Evolutionary conservation across 2,888 invertebrate genomes (phyloP), one percentile per base, ranked within the genome.

Genomic region (Drosophila lacicola): DNA sequence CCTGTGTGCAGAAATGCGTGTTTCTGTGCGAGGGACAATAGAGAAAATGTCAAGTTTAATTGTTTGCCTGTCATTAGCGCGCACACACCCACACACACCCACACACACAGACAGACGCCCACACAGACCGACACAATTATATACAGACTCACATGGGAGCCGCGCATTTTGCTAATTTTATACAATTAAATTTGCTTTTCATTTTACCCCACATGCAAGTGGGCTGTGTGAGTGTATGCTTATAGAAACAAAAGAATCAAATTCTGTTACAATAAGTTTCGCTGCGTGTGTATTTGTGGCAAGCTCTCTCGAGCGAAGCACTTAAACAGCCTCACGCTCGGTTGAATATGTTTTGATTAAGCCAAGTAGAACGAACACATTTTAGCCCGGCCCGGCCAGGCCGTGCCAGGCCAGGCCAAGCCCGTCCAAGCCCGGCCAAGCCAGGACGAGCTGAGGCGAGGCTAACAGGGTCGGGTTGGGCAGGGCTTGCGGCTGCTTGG

Each of bases 331-430:
- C 73, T 84, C 78, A 81, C 85, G 83, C 83, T 84, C 85, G 81
- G 84, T 81, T 84, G 85, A 84, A 85, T 83, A 85, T 84, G 85
- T 84, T 84, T 84, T 85, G 85, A 84, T 84, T 82, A 84, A 85
- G 85, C 83, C 83, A 83, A 84, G 84, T 84, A 83, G 83, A 84
- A 84, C 81, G 83, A 83, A 84, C 83, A 83, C 82, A 83, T 83
- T 83, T 82, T 70, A 81, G 81, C 77, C 77, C 53, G 63, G 45
- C 17, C 17, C 17, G 47, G 57, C 72, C 58, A 44, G 49, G 39
- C 49, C 50, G 41, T 17, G 60, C 57, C 54, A 36, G 13, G 57
- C 54, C 53, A 21, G 14, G 62, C 57, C 54, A 10, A 39, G 25
- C 25, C 42, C 14, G 17, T 34, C 37, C 47, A 29, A 37, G 42